Evolutionary conservation across 2,113 vertebrate genomes (phyloP).

Genomic region (Morphnarchus princeps): DNA sequence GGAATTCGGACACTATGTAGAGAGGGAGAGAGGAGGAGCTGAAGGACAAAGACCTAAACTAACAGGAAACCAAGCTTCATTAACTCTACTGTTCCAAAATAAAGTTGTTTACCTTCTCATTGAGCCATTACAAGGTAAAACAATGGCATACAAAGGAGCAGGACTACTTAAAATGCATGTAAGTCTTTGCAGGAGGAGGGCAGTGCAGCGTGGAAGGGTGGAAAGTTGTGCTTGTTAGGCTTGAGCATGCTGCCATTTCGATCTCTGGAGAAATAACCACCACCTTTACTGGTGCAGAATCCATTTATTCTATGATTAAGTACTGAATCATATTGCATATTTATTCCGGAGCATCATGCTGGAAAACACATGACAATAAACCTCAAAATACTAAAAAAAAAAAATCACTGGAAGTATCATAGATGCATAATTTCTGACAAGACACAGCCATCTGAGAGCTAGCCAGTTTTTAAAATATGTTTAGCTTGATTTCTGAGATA

Average conservation of each 20-base stretch:
- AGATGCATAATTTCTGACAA: neutral
- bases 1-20: neutral
- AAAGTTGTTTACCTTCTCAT: neutral
- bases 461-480: neutral
- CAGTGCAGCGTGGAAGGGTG: accelerated
- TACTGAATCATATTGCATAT: neutral
- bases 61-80: neutral
- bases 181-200: neutral
- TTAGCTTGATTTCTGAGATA: neutral
- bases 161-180: neutral
- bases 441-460: neutral
- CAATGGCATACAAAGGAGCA: neutral
- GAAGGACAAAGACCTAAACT: neutral
- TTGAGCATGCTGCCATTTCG: neutral
- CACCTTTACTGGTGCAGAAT: neutral
- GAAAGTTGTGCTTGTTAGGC: neutral
- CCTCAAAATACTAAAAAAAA: neutral
- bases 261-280: neutral
- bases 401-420: neutral
- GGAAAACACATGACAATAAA: neutral
- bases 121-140: neutral
- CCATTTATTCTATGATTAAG: neutral
- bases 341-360: neutral
- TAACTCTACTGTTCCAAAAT: neutral
- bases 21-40: neutral